Conservation (phyloP, 2,888 invertebrate genomes). For the Drosophila longiperda region DNA sequence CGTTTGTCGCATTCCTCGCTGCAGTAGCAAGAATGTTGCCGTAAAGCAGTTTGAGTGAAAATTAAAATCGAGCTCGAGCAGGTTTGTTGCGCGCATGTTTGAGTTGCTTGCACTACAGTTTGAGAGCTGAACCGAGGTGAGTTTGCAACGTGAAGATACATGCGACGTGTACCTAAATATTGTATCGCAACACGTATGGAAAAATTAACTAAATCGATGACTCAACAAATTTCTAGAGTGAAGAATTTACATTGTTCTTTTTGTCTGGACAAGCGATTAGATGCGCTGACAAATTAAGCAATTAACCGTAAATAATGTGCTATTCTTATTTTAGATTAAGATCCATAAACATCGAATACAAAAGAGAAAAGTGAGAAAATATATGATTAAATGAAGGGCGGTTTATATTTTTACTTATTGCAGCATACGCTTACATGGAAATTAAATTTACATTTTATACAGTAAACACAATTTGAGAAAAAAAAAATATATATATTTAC, state of each 20-base stretch:
- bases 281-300: conserved; percentile 26
- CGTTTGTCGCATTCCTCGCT: not conserved
- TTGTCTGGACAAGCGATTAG: conserved; percentile 17
- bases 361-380: not conserved
- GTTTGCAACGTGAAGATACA: conserved; percentile 6
- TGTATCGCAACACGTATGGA: too few species aligned
- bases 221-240: conserved; percentile 15
- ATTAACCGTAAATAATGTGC: conserved; percentile 23
- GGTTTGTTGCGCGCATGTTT: conserved; percentile 28
- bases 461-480: not conserved
- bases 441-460: not conserved
- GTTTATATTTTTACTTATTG: too few species aligned
- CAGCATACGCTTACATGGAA: not conserved
- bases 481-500: not conserved
- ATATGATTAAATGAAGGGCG: not conserved
- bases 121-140: conserved; percentile 30
- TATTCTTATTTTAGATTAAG: conserved; percentile 1
- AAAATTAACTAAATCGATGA: conserved; percentile 16
- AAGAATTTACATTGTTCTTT: conserved; percentile 10
- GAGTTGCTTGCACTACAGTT: conserved; percentile 22
- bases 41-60: conserved; percentile 25
- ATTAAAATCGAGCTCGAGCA: conserved; percentile 18
- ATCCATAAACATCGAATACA: conserved; percentile 4
- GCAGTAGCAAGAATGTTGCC: conserved; percentile 10
- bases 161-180: conserved; percentile 17